Evolutionary conservation across 2,888 invertebrate genomes (phyloP).

Genomic region (Drosophila sordidapex): DNA sequence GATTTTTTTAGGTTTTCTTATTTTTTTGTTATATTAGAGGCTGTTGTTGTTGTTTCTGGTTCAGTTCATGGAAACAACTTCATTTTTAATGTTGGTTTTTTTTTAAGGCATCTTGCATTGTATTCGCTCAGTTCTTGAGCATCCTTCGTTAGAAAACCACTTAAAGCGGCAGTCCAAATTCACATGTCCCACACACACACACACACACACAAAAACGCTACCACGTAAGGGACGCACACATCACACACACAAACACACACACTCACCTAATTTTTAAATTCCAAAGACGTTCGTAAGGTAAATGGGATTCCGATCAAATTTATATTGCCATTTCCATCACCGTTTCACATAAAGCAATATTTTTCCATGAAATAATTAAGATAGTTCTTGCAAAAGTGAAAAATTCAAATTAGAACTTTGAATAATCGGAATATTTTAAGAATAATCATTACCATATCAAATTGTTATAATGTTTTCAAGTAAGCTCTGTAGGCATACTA

Average conservation of each 20-base stretch:
- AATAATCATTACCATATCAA: not conserved
- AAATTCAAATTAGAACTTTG: not conserved
- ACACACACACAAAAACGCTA: not conserved
- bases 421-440: not conserved
- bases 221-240: conserved; percentile 25
- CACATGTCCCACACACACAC: conserved; percentile 7
- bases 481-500: not conserved
- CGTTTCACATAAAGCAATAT: conserved; percentile 2
- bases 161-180: conserved; percentile 39
- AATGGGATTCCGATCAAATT: conserved; percentile 64
- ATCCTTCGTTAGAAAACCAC: conserved; percentile 68
- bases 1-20: not conserved
- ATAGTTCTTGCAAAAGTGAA: conserved; percentile 1
- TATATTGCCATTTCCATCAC: conserved; percentile 12
- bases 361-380: conserved; percentile 39
- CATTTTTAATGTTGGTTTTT: conserved; percentile 23
- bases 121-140: conserved; percentile 30
- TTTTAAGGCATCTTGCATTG: conserved; percentile 23
- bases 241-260: not conserved
- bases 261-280: conserved; percentile 64
- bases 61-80: conserved; percentile 54
- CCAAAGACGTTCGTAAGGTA: conserved; percentile 63
- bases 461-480: not conserved
- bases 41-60: conserved; percentile 17
- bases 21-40: conserved; percentile 11